phyloP scores from a whole-genome alignment of 2,113 vertebrate genomes.

The Menidia beryllina region DNA sequence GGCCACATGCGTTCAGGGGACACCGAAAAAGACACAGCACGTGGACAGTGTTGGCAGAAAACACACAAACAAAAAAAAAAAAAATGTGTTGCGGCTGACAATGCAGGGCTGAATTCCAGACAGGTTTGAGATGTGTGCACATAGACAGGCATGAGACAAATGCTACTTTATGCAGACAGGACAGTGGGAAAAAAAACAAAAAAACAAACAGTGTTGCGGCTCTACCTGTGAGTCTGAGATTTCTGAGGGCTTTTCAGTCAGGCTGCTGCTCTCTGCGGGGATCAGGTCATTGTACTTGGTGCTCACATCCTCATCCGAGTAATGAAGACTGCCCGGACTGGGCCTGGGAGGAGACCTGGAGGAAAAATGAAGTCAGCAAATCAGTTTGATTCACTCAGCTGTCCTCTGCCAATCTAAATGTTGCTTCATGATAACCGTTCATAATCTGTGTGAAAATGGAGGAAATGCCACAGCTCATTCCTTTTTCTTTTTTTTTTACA shows the following conservation, averaged over 20 bases:
- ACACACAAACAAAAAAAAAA: no score
- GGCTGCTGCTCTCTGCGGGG: constrained; percentile 95
- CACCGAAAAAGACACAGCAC: constrained; percentile 27
- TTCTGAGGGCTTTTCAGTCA: constrained; percentile 96
- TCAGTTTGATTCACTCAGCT: constrained; percentile 6
- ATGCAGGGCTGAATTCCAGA: constrained; percentile 57
- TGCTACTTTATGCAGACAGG: constrained; percentile 27
- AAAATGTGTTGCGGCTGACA: constrained; percentile 25
- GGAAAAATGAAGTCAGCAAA: not conserved
- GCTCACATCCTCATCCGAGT: constrained; percentile 96
- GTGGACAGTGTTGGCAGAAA: constrained; percentile 30
- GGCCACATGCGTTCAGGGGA: constrained; percentile 22
- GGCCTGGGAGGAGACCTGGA: constrained; percentile 93
- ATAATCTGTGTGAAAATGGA: no score
- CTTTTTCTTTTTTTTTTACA: no score
- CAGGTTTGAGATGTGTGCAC: constrained; percentile 52
- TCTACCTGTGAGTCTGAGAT: constrained; percentile 96
- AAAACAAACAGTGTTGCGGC: not conserved
- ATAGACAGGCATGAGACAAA: constrained; percentile 25
- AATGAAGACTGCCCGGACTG: constrained; percentile 95
- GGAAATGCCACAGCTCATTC: no score
- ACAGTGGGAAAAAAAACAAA: not conserved
- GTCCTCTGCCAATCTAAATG: not conserved
- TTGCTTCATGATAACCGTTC: not conserved
- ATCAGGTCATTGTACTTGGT: constrained; percentile 97